Conservation (phyloP, 2,113 vertebrate species). For the Marmota monax region DNA sequence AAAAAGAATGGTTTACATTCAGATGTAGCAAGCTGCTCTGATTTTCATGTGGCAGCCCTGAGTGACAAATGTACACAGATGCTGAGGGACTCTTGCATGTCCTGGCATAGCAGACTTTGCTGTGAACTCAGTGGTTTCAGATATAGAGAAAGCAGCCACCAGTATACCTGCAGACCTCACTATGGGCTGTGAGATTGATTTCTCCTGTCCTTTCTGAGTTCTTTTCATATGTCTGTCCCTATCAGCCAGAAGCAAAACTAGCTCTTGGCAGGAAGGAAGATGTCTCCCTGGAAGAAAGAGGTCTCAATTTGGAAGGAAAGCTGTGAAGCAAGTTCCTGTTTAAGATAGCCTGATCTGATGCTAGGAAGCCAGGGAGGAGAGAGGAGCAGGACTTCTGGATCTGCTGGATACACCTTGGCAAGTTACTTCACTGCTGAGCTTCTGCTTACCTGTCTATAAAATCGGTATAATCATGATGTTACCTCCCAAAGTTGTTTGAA, state of each 20-base stretch:
- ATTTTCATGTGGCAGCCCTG: not conserved
- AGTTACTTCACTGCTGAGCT: not conserved
- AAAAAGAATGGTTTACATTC: not conserved
- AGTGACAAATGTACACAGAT: not conserved
- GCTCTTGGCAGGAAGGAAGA: not conserved
- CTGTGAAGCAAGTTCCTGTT: not conserved
- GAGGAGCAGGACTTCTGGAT: not conserved
- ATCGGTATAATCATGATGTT: not conserved
- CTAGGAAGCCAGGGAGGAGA: not conserved
- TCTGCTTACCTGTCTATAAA: not conserved
- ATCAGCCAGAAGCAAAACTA: not conserved
- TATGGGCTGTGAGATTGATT: not conserved
- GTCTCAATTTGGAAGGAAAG: not conserved
- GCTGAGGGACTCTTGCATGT: not conserved
- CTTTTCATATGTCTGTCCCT: not conserved
- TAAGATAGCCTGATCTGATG: not conserved
- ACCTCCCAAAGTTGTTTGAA: not conserved
- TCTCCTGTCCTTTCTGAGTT: slow-evolving; percentile 36
- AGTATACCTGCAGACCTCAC: not conserved
- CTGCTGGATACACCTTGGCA: not conserved
- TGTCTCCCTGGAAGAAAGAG: not conserved
- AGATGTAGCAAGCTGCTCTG: not conserved
- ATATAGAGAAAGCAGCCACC: not conserved
- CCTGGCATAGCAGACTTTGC: not conserved
- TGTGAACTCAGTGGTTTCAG: slow-evolving; percentile 47